Percentiles rank a stretch among this genome's conserved stretches.
phyloP scores from a whole-genome alignment of 2,888 invertebrate genomes.

The Apocheima hispidaria region DNA sequence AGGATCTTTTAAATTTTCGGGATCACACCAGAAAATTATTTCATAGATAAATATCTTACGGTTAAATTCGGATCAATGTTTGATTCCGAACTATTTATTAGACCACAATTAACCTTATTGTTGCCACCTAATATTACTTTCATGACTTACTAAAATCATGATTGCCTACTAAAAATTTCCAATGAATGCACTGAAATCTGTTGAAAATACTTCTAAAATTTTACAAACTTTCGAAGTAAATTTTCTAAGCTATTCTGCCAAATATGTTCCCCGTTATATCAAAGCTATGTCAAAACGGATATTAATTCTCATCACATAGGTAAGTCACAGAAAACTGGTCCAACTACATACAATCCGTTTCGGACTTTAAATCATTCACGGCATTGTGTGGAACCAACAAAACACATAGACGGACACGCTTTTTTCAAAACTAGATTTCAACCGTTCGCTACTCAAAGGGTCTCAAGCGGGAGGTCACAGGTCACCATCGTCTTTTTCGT shows the following conservation, averaged over 20 bases:
- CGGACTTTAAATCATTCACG: conserved; percentile 60
- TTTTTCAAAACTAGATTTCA: conserved; percentile 81
- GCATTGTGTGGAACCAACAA: conserved; percentile 61
- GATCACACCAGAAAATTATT: too few relatives aligned
- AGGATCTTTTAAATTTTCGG: too few relatives aligned
- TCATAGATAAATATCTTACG: too few relatives aligned
- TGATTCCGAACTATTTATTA: too few relatives aligned
- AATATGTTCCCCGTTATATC: neutral
- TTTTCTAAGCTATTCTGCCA: neutral
- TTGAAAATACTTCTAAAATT: too few relatives aligned
- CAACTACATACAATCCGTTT: conserved; percentile 67
- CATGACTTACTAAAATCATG: too few relatives aligned
- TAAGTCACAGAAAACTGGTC: conserved; percentile 54
- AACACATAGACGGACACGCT: conserved; percentile 69
- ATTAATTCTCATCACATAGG: conserved; percentile 35
- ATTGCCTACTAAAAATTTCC: too few relatives aligned
- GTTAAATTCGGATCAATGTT: too few relatives aligned
- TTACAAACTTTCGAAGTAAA: neutral
- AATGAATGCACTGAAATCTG: too few relatives aligned
- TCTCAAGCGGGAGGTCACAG: conserved; percentile 69
- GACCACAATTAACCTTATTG: too few relatives aligned
- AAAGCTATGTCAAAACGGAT: conserved; percentile 20
- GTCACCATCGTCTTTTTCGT: conserved; percentile 79
- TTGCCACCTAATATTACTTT: too few relatives aligned
- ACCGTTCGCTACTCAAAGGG: conserved; percentile 72